These are phyloP conservation scores for Rousettus leschenaultii DNA, from an alignment of 2,113 vertebrate genomes.

Conservation along the genomic window DNA sequence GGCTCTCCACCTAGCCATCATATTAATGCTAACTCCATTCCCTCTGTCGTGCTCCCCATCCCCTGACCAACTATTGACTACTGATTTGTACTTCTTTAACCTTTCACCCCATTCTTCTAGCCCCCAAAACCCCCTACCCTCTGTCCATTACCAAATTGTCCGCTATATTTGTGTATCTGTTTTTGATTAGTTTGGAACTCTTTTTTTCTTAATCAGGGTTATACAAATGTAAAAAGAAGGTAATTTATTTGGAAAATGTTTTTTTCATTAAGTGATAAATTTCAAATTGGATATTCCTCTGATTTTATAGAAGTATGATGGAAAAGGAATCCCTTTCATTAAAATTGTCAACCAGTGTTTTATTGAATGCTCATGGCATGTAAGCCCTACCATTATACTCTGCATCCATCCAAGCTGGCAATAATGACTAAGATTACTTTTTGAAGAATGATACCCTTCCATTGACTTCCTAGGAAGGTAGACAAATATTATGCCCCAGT, in stretches of 20 bases:
- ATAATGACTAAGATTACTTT: background rate
- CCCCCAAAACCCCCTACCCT: too few relatives aligned
- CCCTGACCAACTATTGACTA: too few relatives aligned
- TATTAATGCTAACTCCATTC: too few relatives aligned
- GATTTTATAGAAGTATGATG: background rate
- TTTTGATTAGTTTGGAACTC: too few relatives aligned
- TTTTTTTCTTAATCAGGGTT: background rate
- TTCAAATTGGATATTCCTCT: background rate
- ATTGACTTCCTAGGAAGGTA: background rate
- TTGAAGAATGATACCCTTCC: background rate
- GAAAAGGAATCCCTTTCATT: background rate
- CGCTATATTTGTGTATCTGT: too few relatives aligned
- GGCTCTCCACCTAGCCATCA: too few relatives aligned
- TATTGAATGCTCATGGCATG: background rate
- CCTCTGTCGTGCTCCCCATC: too few relatives aligned
- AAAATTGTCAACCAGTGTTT: background rate
- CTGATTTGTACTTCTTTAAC: too few relatives aligned
- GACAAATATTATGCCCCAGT: background rate
- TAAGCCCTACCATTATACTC: background rate
- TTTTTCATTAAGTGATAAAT: background rate
- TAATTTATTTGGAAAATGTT: background rate
- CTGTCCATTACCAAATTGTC: too few relatives aligned
- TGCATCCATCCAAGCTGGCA: background rate
- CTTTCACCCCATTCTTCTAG: too few relatives aligned
- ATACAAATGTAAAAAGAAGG: background rate